Percentiles rank a stretch among this genome's conserved stretches.
phyloP scores from a whole-genome alignment of 2,797 vertebrate genomes.

The Linurgus olivaceus region DNA sequence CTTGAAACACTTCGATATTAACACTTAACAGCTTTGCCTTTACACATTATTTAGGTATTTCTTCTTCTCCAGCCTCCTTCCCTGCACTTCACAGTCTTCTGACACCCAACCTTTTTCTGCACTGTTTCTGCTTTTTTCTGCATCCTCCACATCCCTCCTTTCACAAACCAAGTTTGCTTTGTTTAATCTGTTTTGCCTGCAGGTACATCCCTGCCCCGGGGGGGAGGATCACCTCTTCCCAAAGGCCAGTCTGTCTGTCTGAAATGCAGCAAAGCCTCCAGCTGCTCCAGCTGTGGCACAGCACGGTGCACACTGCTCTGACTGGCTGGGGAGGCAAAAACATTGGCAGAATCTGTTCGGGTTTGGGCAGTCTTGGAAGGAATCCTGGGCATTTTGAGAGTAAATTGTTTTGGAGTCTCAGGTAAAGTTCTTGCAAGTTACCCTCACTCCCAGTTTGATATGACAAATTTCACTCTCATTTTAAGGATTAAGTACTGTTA shows the following conservation, averaged over 20 bases:
- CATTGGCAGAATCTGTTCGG: neutral
- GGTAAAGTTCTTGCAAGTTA: neutral
- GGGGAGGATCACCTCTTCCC: neutral
- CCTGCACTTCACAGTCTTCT: neutral
- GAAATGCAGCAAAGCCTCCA: neutral
- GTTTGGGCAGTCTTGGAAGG: neutral
- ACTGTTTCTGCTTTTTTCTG: neutral
- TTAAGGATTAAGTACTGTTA: neutral
- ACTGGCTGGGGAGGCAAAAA: neutral
- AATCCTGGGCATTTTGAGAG: neutral
- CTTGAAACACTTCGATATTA: neutral
- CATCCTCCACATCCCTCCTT: neutral
- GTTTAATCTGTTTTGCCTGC: fast-evolving
- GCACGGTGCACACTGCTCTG: fast-evolving
- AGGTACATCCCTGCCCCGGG: neutral
- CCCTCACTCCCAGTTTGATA: neutral
- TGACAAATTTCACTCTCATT: neutral
- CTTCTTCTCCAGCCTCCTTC: neutral
- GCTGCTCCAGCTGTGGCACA: fast-evolving
- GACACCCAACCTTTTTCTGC: neutral
- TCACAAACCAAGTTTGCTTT: neutral
- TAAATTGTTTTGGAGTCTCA: neutral
- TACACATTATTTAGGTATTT: neutral
- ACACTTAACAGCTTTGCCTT: neutral
- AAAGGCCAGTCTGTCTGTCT: neutral